phyloP scores from a whole-genome alignment of 2,113 vertebrate genomes.

The Mormyrus lacerda region DNA sequence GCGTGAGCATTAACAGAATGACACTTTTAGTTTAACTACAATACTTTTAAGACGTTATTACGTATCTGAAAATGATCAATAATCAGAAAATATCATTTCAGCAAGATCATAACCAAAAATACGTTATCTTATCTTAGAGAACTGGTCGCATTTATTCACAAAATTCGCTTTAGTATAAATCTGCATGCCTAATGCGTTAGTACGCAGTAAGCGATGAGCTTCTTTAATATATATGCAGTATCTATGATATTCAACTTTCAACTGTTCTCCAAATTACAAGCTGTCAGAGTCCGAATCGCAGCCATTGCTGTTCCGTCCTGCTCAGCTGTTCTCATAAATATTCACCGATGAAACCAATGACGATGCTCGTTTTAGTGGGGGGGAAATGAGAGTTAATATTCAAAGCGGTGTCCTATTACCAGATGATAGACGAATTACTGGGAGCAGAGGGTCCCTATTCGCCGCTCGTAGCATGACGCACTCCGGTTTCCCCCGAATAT shows the following conservation, averaged over 20 bases:
- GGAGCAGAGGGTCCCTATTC: slow-evolving; percentile 42
- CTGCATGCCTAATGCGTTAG: neutral
- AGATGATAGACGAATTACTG: neutral
- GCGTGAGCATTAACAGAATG: neutral
- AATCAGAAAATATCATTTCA: neutral
- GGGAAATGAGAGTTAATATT: slow-evolving; percentile 23
- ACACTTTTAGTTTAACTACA: neutral
- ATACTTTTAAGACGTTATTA: neutral
- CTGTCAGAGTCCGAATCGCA: neutral
- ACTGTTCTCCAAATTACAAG: neutral
- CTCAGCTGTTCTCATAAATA: slow-evolving; percentile 11
- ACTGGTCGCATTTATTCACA: neutral
- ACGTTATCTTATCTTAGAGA: neutral
- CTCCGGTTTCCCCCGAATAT: slow-evolving; percentile 45
- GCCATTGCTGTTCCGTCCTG: neutral
- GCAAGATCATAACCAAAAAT: neutral
- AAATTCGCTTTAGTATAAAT: neutral
- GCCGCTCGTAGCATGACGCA: slow-evolving; percentile 43
- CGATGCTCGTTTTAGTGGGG: neutral
- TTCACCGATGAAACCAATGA: neutral
- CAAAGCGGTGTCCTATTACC: slow-evolving; percentile 4
- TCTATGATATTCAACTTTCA: neutral
- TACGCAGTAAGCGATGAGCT: neutral
- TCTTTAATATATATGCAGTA: neutral
- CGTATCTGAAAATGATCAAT: neutral